Percentiles rank a stretch among this genome's conserved stretches.
Conservation (phyloP, 2,888 invertebrate genomes). For the Hyles lineata region DNA sequence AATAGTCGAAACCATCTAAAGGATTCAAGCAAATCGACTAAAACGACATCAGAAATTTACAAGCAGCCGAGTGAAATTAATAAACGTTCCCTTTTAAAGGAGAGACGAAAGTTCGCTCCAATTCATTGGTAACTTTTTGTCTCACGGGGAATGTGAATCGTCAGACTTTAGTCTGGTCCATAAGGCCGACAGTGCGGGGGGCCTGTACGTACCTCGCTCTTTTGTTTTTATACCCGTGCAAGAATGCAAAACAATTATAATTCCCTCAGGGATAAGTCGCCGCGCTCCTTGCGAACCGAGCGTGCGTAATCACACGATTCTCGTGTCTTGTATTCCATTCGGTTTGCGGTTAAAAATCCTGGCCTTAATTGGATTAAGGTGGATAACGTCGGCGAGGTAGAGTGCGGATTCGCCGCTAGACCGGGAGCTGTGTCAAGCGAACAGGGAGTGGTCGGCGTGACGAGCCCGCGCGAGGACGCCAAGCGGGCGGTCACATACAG, state of each 20-base stretch:
- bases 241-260: constrained; percentile 85
- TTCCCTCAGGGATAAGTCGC: constrained; percentile 78
- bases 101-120: constrained; percentile 63
- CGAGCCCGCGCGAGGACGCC: constrained; percentile 45
- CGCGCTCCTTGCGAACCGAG: constrained; percentile 71
- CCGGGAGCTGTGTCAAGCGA: constrained; percentile 47
- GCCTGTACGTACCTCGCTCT: constrained; percentile 69
- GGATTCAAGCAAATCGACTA: neutral
- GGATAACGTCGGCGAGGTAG: constrained; percentile 40
- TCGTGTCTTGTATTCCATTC: constrained; percentile 66
- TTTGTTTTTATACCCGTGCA: constrained; percentile 83
- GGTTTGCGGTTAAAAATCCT: constrained; percentile 71
- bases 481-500: constrained; percentile 65
- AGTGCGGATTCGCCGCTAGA: constrained; percentile 31
- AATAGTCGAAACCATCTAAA: neutral
- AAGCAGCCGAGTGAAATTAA: constrained; percentile 36
- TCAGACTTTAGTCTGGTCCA: constrained; percentile 81
- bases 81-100: constrained; percentile 47
- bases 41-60: constrained; percentile 11
- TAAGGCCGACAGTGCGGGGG: constrained; percentile 74
- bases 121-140: constrained; percentile 80
- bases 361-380: constrained; percentile 68
- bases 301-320: constrained; percentile 72
- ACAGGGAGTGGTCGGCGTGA: constrained; percentile 59
- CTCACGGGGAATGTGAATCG: constrained; percentile 78